These are phyloP conservation scores for Bufo gargarizans DNA, from an alignment of 2,113 vertebrate genomes.

Conservation along the genomic window DNA sequence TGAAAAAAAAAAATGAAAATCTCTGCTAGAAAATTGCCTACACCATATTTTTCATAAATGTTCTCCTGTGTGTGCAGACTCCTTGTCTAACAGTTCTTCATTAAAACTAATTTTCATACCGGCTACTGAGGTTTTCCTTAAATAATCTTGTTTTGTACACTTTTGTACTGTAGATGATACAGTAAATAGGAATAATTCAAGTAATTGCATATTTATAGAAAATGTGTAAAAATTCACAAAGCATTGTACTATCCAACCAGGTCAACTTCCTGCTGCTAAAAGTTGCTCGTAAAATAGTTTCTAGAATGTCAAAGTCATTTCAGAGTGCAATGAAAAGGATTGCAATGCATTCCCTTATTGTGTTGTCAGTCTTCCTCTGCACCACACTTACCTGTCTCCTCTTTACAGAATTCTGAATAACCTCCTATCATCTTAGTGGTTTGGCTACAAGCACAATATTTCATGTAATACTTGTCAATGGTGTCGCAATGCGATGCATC, in stretches of 20 bases:
- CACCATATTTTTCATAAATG: no score
- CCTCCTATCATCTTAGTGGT: neutral
- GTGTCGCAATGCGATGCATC: no score
- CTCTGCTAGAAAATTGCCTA: no score
- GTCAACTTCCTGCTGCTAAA: neutral
- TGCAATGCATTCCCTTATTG: neutral
- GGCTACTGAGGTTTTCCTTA: no score
- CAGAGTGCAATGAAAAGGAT: neutral
- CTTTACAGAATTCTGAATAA: constrained; percentile 5
- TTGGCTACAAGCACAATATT: no score
- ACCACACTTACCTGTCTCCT: neutral
- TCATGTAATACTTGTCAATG: no score
- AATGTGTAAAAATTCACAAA: neutral
- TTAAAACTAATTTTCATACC: no score
- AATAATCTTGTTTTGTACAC: neutral
- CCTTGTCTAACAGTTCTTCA: no score
- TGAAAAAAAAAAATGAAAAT: no score
- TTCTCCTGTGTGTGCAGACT: no score
- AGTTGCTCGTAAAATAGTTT: neutral
- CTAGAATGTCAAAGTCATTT: constrained; percentile 18
- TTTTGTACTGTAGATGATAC: neutral
- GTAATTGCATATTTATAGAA: neutral
- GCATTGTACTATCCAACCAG: neutral
- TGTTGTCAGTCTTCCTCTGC: neutral
- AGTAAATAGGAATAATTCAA: neutral